Evolutionary conservation across 2,888 invertebrate species (phyloP), one percentile per base, ranked within the genome.

Genomic region (Zaprionus obscuricornis): DNA sequence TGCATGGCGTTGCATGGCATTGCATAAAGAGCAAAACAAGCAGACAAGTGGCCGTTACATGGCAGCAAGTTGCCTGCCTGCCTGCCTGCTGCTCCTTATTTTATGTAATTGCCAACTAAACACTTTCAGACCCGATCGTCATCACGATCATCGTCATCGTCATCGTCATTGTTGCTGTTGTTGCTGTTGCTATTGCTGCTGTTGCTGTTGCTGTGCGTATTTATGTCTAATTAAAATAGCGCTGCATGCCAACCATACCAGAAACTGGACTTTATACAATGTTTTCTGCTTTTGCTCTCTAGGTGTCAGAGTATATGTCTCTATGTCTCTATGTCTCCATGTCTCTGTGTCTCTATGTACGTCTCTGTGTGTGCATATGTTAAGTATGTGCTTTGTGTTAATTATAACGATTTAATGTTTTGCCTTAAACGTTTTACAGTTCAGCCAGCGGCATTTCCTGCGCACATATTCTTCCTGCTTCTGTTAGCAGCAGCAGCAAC

Each of bases 171-270:
- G 22, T 37, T 20, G 22, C 16, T 20, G 22, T 27, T 33, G 40
- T 18, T 43, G 47, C 27, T 49, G 66, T 45, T 58, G 75, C 33
- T 64, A 29, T 31, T 27, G 47, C 29, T 27, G 57, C 33, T 37
- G 3, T 14, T 24, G 13, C 31, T n/a, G n/a, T n/a, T n/a, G n/a
- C n/a, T n/a, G 69, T 64, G 63, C 79, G 83, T 76, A 76, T 85
- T 81, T 86, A 86, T 86, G 81, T 85, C 84, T 86, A 86, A 82
- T 82, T 82, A 83, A 82, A 82, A 83, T 85, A 60, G 66, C 63
- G 45, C 64, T 68, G 68, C 68, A 77, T 78, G 59, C 75, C 70
- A 37, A 29, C 45, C 71, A 59, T 82, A 59, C 79, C 75, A 74
- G 57, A 51, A 55, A 54, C 78, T 70, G 56, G 27, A 34, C 57